These are phyloP conservation scores for Cecidostiba fungosa DNA, from an alignment of 2,888 invertebrate species.

Conservation along the genomic window DNA sequence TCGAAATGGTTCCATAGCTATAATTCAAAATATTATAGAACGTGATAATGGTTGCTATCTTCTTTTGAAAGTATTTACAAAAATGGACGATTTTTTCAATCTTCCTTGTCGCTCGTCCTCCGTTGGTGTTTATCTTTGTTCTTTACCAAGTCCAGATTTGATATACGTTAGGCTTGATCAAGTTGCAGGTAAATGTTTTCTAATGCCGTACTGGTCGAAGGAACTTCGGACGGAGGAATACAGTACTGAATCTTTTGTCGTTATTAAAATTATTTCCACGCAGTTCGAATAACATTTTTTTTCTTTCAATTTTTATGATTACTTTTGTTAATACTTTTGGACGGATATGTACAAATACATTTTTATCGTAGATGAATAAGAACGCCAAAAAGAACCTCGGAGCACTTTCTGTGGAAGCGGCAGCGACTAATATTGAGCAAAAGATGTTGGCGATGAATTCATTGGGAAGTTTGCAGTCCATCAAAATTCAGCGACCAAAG, in stretches of 20 bases:
- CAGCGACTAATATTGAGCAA: background rate
- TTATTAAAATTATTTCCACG: background rate
- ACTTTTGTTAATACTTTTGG: background rate
- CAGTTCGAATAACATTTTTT: background rate
- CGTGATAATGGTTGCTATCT: background rate
- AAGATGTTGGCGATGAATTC: constrained; percentile 1
- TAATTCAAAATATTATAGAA: background rate
- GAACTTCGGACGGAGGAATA: too few species aligned
- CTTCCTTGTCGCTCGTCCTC: background rate
- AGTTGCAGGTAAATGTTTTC: too few species aligned
- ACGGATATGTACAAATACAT: too few species aligned
- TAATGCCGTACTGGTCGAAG: too few species aligned
- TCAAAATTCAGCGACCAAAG: too few species aligned
- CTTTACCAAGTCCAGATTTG: constrained; percentile 5
- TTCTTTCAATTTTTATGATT: background rate
- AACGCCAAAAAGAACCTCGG: background rate
- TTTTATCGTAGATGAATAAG: background rate
- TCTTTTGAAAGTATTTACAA: too few species aligned
- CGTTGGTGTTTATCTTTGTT: constrained; percentile 13
- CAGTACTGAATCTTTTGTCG: background rate
- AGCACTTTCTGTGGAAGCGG: background rate
- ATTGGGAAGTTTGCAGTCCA: background rate
- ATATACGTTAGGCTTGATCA: background rate
- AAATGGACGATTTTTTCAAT: background rate
- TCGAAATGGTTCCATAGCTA: background rate